Conservation (phyloP, 2,113 vertebrate species). For the Saccopteryx leptura region DNA sequence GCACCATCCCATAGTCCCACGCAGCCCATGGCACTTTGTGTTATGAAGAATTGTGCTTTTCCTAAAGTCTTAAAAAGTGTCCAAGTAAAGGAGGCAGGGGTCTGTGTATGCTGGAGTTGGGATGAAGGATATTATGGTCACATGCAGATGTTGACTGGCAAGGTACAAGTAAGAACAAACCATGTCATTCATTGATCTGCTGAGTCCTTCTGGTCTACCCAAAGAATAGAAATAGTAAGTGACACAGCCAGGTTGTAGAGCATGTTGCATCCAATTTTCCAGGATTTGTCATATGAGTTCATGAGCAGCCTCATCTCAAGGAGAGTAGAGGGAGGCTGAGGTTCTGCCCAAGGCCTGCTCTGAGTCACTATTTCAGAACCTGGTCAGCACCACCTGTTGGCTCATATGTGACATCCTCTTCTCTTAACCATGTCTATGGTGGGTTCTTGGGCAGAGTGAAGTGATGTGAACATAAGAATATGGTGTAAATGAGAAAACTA, state of each 20-base stretch:
- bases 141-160: neutral
- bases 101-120: accelerated
- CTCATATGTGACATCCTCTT: neutral
- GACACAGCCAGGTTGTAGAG: accelerated
- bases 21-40: neutral
- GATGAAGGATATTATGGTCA: neutral
- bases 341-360: neutral
- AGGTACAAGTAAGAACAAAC: neutral
- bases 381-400: accelerated
- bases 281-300: neutral
- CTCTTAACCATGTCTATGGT: too few species aligned
- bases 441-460: neutral
- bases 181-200: neutral
- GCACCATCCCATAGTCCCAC: neutral
- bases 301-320: neutral
- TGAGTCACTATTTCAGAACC: neutral
- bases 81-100: neutral
- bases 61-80: neutral
- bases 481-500: neutral
- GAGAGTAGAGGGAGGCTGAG: neutral
- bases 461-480: neutral
- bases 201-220: neutral
- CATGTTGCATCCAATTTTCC: neutral
- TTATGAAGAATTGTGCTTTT: neutral
- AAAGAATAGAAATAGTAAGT: neutral